Conservation (phyloP, 2,797 vertebrate species). For the Oreortyx pictus region DNA sequence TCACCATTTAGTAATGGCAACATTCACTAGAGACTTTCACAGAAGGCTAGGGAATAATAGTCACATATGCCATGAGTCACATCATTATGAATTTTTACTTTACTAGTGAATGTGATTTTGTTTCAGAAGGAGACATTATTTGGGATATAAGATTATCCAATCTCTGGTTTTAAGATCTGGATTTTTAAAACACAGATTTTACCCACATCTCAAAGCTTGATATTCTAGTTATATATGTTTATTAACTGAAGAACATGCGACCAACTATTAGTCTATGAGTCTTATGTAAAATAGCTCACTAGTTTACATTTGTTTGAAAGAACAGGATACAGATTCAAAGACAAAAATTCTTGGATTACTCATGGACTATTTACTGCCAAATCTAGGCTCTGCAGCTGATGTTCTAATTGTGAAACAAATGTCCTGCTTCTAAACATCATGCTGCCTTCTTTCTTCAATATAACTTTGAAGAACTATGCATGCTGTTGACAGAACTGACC, state of each 20-base stretch:
- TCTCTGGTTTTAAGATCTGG: not conserved
- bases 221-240: not conserved
- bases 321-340: not conserved
- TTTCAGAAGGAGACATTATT: not conserved
- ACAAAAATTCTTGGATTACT: not conserved
- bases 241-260: not conserved
- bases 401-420: not conserved
- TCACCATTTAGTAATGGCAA: not conserved
- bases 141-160: not conserved
- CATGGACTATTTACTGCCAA: not conserved
- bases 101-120: not conserved
- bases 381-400: not conserved
- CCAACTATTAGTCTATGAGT: fast-evolving
- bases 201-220: not conserved
- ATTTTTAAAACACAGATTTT: not conserved
- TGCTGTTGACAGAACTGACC: not conserved
- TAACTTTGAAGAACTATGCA: not conserved
- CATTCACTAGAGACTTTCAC: not conserved
- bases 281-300: not conserved
- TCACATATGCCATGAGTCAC: not conserved
- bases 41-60: not conserved
- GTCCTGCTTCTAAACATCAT: not conserved
- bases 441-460: not conserved
- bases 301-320: not conserved
- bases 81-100: not conserved